Base-by-base conservation (phyloP, 2,797 vertebrate species). In the Peromyscus eremicus region DNA sequence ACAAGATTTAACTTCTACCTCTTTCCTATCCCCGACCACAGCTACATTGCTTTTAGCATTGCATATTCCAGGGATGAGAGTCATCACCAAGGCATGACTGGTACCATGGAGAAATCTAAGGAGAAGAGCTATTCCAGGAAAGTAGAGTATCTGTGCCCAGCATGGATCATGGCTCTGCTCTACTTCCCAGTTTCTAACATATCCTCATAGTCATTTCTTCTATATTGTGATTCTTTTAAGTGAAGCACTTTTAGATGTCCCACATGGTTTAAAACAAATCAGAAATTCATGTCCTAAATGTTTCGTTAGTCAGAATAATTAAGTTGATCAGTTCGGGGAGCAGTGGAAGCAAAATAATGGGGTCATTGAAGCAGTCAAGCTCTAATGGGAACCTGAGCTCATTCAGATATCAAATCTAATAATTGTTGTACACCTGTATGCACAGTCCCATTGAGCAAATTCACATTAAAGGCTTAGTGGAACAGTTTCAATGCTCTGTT, bases 241-340 rank as follows among this genome's bases (percentile, higher is more conserved):
- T 97, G 94, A 97, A 97, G 85, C 92, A 95, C 96, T 98, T 98
- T 96, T 93, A 96, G 92, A 98, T 98, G 94, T 98, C 98, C 98
- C 98, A 91, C 97, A 98, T 97, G 97, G 87, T 97, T 98, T 98
- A 94, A 98, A 98, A 97, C 96, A 98, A 98, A 98, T 98, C 97
- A 96, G 97, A 98, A 92, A n/a, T 98, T 98, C 97, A 73, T 95
- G 97, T 98, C 98, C 97, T 98, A 97, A 98, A 98, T 98, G 98
- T 99, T 98, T 98, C 95, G 79, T 97, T 98, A 98, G 97, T 98
- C 98, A 98, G 98, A 98, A 98, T 98, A 99, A 99, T 99, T 98
- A 98, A 99, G 97, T 93, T 97, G 98, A 98, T 99, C 98, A 97
- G 98, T 98, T 98, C 97, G 97, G 98, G 98, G 98, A 99, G 94